Percentiles rank a stretch among this genome's conserved stretches.
Conservation (phyloP, 2,113 vertebrate genomes). For the Fulica atra region DNA sequence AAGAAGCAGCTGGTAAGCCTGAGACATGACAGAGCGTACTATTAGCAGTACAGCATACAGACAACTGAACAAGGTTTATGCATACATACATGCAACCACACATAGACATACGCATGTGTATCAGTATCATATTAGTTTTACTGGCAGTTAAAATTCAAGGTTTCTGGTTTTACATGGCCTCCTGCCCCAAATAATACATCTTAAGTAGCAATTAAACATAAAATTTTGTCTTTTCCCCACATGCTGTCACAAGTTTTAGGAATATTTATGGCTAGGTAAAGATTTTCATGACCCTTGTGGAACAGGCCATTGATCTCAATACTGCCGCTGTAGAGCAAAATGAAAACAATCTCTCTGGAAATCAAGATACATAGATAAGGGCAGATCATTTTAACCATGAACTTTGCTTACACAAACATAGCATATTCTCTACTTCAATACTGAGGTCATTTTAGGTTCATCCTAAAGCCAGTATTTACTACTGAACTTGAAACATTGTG, state of each 20-base stretch:
- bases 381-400: not conserved
- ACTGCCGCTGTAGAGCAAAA: not conserved
- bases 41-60: not conserved
- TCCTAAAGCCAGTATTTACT: not conserved
- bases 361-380: not conserved
- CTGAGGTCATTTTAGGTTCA: not conserved
- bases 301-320: not conserved
- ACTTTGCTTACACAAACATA: not conserved
- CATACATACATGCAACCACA: not conserved
- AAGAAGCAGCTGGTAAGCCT: not conserved
- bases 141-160: not conserved
- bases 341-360: not conserved
- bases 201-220: not conserved
- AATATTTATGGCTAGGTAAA: constrained; percentile 5
- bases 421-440: not conserved
- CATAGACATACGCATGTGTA: not conserved
- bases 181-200: not conserved
- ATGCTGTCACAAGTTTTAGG: not conserved
- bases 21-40: not conserved
- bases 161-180: not conserved
- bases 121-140: not conserved
- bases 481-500: not conserved
- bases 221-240: not conserved
- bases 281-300: not conserved
- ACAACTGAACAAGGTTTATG: not conserved